Conservation (phyloP, 2,113 vertebrate species). For the Cercopithecus mona region DNA sequence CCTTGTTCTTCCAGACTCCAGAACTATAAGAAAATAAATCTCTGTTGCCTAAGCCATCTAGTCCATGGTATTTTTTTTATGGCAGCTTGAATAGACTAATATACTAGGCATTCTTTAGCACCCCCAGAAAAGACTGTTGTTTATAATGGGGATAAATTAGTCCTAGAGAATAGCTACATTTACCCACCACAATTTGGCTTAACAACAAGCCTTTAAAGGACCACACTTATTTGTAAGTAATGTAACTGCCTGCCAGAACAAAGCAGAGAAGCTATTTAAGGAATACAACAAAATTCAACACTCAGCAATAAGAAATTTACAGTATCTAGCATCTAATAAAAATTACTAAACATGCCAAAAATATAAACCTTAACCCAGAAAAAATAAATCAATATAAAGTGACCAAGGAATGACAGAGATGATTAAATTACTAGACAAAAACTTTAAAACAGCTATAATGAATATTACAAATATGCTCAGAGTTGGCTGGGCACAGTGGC, state of each 20-base stretch:
- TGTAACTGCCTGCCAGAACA: neutral
- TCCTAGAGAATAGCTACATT: neutral
- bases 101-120: neutral
- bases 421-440: neutral
- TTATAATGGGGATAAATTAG: neutral
- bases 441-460: neutral
- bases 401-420: neutral
- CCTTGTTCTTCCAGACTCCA: neutral
- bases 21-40: neutral
- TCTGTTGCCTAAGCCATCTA: neutral
- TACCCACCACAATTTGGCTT: neutral
- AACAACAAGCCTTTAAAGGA: neutral
- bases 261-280: conserved; percentile 9
- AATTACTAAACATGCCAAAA: neutral
- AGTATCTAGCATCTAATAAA: neutral
- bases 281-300: neutral
- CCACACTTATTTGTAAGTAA: neutral
- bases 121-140: neutral
- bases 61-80: neutral
- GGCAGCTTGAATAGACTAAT: neutral
- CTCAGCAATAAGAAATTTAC: conserved; percentile 1
- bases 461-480: neutral
- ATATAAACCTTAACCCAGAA: neutral
- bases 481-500: too few relatives aligned
- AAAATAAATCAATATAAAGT: neutral